These are phyloP conservation scores for Hypolimnas misippus DNA, from an alignment of 2,888 invertebrate genomes.

Conservation along the genomic window DNA sequence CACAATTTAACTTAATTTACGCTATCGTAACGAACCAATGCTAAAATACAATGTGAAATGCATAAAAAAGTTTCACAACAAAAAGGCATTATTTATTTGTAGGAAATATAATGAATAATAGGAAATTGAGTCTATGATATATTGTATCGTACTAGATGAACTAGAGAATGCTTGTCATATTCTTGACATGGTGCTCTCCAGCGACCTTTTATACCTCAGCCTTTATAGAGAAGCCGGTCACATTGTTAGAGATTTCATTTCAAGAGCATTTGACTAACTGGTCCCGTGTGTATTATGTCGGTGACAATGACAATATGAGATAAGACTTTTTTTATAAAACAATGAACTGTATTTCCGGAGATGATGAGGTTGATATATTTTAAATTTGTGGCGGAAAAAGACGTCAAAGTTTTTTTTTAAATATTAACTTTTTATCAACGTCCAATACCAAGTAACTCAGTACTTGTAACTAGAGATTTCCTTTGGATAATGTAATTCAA, in stretches of 20 bases:
- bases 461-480: too few species aligned
- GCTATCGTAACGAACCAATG: too few species aligned
- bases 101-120: constrained; percentile 12
- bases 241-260: constrained; percentile 34
- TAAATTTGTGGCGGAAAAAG: too few species aligned
- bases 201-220: constrained; percentile 34
- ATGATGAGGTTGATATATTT: too few species aligned
- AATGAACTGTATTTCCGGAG: not conserved
- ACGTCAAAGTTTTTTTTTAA: too few species aligned
- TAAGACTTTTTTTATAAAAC: not conserved
- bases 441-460: too few species aligned
- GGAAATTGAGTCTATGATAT: constrained; percentile 4
- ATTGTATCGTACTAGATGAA: constrained; percentile 20
- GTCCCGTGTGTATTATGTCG: constrained; percentile 11
- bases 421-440: too few species aligned
- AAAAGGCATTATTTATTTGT: too few species aligned
- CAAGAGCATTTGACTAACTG: constrained; percentile 28
- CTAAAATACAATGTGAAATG: too few species aligned
- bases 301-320: not conserved
- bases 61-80: too few species aligned
- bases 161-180: constrained; percentile 24
- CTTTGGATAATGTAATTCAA: not conserved
- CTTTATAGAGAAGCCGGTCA: constrained; percentile 22
- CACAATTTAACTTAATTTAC: too few species aligned
- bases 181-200: constrained; percentile 23